A percentile compares a stretch with the other conserved stretches of the same genome.
These are phyloP conservation scores for Brachyistius frenatus DNA, from an alignment of 2,113 vertebrate genomes.

Conservation along the genomic window DNA sequence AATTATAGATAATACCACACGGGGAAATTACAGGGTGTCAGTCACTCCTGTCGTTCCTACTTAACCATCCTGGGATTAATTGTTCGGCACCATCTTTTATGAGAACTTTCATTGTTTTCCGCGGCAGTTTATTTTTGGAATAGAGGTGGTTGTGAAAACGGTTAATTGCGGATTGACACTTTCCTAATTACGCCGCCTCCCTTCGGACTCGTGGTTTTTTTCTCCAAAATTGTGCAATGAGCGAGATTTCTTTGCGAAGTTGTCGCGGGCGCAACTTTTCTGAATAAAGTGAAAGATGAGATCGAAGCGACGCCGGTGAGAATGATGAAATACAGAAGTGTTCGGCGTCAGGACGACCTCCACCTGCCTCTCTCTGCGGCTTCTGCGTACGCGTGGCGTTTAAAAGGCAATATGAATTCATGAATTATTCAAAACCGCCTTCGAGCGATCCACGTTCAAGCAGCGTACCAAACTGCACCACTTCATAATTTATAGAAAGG, in stretches of 20 bases:
- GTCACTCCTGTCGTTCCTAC: constrained; percentile 67
- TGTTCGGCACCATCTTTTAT: constrained; percentile 60
- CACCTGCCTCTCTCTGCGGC: constrained; percentile 8
- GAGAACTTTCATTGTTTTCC: constrained; percentile 13
- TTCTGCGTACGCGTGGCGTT: constrained; percentile 9
- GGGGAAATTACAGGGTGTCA: constrained; percentile 85
- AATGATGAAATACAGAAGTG: constrained; percentile 14
- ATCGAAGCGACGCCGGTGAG: not conserved
- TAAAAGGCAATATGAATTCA: constrained; percentile 11
- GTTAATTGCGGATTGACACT: constrained; percentile 26
- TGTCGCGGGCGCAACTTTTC: constrained; percentile 4
- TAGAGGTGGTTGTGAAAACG: constrained; percentile 26
- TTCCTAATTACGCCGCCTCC: constrained; percentile 11
- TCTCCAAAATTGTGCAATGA: not conserved
- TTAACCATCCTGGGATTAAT: constrained; percentile 77
- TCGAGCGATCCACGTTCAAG: constrained; percentile 34
- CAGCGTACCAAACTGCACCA: constrained; percentile 13
- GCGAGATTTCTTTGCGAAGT: constrained; percentile 25
- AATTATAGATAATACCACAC: constrained; percentile 81
- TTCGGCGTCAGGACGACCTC: not conserved
- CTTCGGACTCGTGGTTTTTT: not conserved
- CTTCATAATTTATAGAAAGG: constrained; percentile 26
- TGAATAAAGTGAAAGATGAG: constrained; percentile 2
- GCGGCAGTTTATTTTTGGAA: constrained; percentile 9
- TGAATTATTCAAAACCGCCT: constrained; percentile 49